Evolutionary conservation across 2,888 invertebrate genomes (phyloP), one percentile per base, ranked within the genome.

Genomic region (Alloscopus bannaensis): DNA sequence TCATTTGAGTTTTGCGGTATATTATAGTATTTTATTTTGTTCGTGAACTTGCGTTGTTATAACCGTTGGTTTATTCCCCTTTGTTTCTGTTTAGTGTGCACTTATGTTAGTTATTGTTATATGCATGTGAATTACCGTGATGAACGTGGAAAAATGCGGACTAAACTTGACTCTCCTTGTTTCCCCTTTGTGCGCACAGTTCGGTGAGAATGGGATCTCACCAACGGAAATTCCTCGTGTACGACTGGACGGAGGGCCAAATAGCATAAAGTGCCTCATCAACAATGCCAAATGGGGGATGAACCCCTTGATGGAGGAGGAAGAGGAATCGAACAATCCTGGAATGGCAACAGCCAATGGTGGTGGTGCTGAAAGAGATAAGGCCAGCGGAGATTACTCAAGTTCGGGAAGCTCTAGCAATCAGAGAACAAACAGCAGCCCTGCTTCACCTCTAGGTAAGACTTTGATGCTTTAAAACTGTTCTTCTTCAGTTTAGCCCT

Each of bases 251-350:
- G 85, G 85, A 31, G 85, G 85, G 64, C 85, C 84, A 28, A 84
- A 81, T 59, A 84, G 84, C 77, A 83, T 85, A 66, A 85, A 85
- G 82, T 84, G 85, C 81, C 84, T 85, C 79, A 84, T 85, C 79
- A 84, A 84, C 80, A 84, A 84, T 81, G 81, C 84, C 45, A 84
- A 84, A 81, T 85, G 85, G 85, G 85, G 84, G 52, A 85, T 85
- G 85, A 84, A 85, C 70, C 84, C 85, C 36, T 69, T 85, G 57
- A 79, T 85, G 77, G 85, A 85, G 69, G 84, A 85, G 66, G 85
- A 85, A 71, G 85, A 85, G 73, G 83, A 82, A 62, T 55, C 78
- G 11, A 62, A 72, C 18, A 64, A 65, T 26, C 47, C 59, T 22
- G 18, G 28, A 13, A 52, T 65, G 1, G 28, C 62, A n/a, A 47